These are phyloP conservation scores for Amblyornis subalaris DNA, from an alignment of 2,113 vertebrate genomes.

Conservation along the genomic window DNA sequence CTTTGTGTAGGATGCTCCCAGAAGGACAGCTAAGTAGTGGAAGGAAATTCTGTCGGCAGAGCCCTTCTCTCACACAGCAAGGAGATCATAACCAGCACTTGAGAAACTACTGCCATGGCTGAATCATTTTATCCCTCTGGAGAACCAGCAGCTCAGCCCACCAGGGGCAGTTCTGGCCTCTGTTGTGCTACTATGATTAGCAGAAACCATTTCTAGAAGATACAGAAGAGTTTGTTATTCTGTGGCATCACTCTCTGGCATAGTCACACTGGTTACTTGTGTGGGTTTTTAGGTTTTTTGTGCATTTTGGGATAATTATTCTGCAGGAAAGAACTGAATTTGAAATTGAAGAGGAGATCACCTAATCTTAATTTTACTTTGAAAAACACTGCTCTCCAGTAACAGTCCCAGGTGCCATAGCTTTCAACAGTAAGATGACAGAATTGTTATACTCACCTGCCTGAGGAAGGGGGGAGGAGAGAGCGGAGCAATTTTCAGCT, in stretches of 20 bases:
- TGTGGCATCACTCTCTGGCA: accelerated
- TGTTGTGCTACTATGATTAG: background rate
- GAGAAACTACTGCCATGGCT: background rate
- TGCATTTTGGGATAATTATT: background rate
- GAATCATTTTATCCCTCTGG: background rate
- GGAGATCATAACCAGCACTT: background rate
- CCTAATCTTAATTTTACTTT: background rate
- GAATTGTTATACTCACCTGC: background rate
- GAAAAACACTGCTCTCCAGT: background rate
- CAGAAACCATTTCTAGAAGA: background rate
- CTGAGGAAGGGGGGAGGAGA: background rate
- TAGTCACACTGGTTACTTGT: background rate
- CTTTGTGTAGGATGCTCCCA: background rate
- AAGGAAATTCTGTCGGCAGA: background rate
- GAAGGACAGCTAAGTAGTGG: background rate
- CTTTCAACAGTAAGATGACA: background rate
- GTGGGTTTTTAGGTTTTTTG: background rate
- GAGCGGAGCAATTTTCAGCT: background rate
- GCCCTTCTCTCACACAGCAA: background rate
- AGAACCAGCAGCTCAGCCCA: background rate
- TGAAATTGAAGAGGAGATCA: background rate
- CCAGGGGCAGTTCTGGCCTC: background rate
- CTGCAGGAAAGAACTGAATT: background rate
- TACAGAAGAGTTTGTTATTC: background rate
- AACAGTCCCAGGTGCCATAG: background rate